phyloP scores from a whole-genome alignment of 2,113 vertebrate species.

The Phrynocephalus versicolor region DNA sequence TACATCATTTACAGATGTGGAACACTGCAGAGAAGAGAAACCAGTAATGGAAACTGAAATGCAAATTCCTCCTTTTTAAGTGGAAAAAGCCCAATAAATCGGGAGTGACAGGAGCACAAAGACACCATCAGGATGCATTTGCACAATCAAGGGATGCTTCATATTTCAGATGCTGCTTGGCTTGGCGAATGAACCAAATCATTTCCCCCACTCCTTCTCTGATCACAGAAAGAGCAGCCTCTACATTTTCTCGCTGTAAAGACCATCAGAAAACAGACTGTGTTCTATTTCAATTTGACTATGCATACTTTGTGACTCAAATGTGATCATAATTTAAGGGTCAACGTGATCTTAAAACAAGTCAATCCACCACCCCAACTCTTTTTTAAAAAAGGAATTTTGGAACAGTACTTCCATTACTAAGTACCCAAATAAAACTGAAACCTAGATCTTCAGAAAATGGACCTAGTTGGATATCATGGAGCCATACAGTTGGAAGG shows the following conservation, averaged over 20 bases:
- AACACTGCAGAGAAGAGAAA: not conserved
- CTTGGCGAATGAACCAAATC: slow-evolving; percentile 65
- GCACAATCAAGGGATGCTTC: slow-evolving; percentile 69
- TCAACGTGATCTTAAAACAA: slow-evolving; percentile 31
- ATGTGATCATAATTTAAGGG: slow-evolving; percentile 53
- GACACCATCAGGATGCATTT: slow-evolving; percentile 71
- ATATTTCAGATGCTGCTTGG: slow-evolving; percentile 61
- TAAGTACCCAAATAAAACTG: slow-evolving; percentile 16
- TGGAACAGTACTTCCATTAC: slow-evolving; percentile 17
- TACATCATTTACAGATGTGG: slow-evolving; percentile 30
- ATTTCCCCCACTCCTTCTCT: slow-evolving; percentile 41
- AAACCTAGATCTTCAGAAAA: slow-evolving; percentile 32
- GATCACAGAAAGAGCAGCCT: slow-evolving; percentile 33
- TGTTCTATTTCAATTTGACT: slow-evolving; percentile 49
- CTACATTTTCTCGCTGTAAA: slow-evolving; percentile 61
- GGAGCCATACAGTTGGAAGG: too few relatives aligned
- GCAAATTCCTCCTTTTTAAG: slow-evolving; percentile 59
- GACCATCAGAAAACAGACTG: slow-evolving; percentile 56
- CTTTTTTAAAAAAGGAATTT: slow-evolving; percentile 2
- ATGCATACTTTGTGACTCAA: slow-evolving; percentile 51
- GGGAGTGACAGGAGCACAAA: slow-evolving; percentile 73
- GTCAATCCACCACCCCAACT: not conserved
- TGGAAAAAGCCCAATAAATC: slow-evolving; percentile 71
- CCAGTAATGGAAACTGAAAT: slow-evolving; percentile 62
- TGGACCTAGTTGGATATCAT: not conserved